These are phyloP conservation scores for Toxonevra muliebris DNA, from an alignment of 2,888 invertebrate genomes.

Conservation along the genomic window DNA sequence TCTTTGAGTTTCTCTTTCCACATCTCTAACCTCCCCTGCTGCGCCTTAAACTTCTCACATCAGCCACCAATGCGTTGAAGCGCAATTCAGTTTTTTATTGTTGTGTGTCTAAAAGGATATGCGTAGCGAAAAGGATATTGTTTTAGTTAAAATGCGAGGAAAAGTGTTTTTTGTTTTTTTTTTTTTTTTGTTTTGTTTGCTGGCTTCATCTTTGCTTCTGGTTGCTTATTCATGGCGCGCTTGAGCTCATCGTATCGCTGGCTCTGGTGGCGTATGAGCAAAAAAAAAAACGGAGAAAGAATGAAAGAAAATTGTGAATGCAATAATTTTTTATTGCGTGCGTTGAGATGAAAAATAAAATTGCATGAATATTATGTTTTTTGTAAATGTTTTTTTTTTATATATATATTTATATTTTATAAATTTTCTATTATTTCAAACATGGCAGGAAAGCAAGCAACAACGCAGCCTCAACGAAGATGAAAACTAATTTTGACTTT, in stretches of 20 bases:
- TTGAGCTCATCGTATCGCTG: neutral
- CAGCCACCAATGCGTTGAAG: neutral
- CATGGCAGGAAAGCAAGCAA: too few relatives aligned
- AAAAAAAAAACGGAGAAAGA: constrained; percentile 12
- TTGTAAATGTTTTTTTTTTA: too few relatives aligned
- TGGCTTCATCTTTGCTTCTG: neutral
- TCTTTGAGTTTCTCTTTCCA: too few relatives aligned
- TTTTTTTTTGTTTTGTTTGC: neutral
- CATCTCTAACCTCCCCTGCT: too few relatives aligned
- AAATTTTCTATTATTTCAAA: too few relatives aligned
- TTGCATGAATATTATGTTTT: constrained; percentile 13
- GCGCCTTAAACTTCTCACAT: too few relatives aligned
- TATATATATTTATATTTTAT: too few relatives aligned
- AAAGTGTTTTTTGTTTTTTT: neutral
- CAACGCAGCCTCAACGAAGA: neutral
- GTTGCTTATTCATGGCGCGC: constrained; percentile 28
- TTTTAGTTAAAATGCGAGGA: constrained; percentile 16
- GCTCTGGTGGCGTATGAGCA: constrained; percentile 21
- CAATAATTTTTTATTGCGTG: constrained; percentile 39
- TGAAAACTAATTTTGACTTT: constrained; percentile 53
- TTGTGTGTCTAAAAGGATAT: constrained; percentile 13
- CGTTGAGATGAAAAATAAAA: constrained; percentile 29
- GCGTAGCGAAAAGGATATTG: constrained; percentile 25
- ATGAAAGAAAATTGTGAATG: constrained; percentile 25
- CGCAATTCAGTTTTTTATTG: neutral